Evolutionary conservation across 92 coral and sea anemone species (phyloP).

Genomic region (Epizoanthus stellaris): DNA sequence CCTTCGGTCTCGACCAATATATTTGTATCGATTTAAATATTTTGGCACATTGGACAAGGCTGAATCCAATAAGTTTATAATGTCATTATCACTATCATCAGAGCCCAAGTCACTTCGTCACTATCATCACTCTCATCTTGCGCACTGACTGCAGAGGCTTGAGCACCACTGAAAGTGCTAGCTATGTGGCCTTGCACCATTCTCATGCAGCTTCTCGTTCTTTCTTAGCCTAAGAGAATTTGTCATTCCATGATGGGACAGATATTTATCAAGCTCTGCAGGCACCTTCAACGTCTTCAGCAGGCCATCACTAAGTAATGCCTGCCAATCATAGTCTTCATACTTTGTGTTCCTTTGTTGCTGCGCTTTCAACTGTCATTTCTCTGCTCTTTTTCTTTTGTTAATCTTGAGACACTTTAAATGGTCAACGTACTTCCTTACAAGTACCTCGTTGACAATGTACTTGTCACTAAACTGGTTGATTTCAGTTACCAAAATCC

Average conservation of each 20-base stretch:
- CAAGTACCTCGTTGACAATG: not conserved
- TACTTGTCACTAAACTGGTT: not conserved
- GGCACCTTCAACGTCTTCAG: no score
- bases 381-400: not conserved
- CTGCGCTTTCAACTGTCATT: not conserved
- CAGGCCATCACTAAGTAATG: no score
- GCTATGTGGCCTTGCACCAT: not conserved
- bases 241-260: no score
- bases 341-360: not conserved
- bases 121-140: not conserved
- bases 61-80: no score
- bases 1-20: no score
- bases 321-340: not conserved
- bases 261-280: no score
- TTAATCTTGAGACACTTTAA: not conserved
- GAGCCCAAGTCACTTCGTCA: no score
- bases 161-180: not conserved
- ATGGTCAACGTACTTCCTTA: not conserved
- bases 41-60: no score
- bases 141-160: not conserved
- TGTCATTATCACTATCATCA: no score
- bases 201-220: not conserved
- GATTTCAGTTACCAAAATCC: not conserved
- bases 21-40: no score
- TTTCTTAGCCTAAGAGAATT: no score